Conservation (phyloP, 1,140 invertebrate genomes). For the Cotesia glomerata region DNA sequence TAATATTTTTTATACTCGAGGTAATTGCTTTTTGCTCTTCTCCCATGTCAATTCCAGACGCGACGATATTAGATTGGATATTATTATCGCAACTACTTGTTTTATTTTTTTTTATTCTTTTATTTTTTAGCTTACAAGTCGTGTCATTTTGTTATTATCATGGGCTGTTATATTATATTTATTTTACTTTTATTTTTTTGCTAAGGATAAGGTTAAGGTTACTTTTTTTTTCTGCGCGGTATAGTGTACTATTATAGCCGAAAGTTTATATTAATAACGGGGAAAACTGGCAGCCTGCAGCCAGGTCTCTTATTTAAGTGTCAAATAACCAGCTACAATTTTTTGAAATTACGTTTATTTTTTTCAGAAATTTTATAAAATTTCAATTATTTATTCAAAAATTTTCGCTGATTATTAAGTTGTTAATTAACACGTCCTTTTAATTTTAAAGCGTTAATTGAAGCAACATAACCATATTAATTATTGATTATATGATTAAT, state of each 20-base stretch:
- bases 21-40: conserved; percentile 28
- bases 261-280: not conserved
- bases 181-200: conserved; percentile 3
- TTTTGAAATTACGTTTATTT: not conserved
- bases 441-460: conserved; percentile 13
- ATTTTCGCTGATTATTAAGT: no score
- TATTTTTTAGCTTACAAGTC: not conserved
- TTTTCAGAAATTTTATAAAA: not conserved
- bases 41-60: conserved; percentile 32
- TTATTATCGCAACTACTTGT: conserved; percentile 22
- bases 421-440: not conserved
- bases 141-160: not conserved
- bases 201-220: not conserved
- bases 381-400: not conserved
- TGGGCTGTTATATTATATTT: not conserved
- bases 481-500: not conserved
- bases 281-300: conserved; percentile 29
- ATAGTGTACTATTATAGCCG: not conserved
- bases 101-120: conserved; percentile 1
- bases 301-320: conserved; percentile 23
- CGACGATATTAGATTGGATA: conserved; percentile 33
- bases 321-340: conserved; percentile 18
- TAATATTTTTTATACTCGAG: conserved; percentile 18
- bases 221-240: not conserved
- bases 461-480: conserved; percentile 2